Evolutionary conservation across 2,888 invertebrate species (phyloP), one percentile per base, ranked within the genome.

Genomic region (Ochropleura leucogaster): DNA sequence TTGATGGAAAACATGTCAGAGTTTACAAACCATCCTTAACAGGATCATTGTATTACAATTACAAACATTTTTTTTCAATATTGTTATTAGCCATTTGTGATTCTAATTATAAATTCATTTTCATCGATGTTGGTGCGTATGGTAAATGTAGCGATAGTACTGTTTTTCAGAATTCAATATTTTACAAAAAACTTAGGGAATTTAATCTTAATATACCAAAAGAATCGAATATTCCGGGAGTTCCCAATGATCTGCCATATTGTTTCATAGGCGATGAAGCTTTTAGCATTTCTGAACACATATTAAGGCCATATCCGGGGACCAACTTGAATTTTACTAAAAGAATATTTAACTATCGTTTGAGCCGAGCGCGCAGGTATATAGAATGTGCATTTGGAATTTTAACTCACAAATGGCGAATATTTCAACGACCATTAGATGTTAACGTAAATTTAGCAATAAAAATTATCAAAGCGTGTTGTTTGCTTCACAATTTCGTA

Each of bases 341-440:
- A 74, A 74, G 69, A 74, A 65, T 74, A 69, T 74, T 74, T 69
- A 69, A 74, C 65, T 74, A 74, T 69, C 69, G 77, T 59, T n/a
- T 72, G 72, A 72, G 68, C 60, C 68, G 72, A 65, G 72, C 77
- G 20, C 67, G 72, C 7, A 72, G 77, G 47, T 77, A 73, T 51
- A 65, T 77, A 65, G 77, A 77, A 73, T 77, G 73, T 67, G 49
- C 73, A 49, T 77, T 73, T 66, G 77, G 77, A 51, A 77, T 77
- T 67, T 62, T 77, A 49, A 47, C 70, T 49, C 64, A 74, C 60
- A 77, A 77, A 68, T 77, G 73, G 73, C 49, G 77, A 74, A 74
- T 77, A 68, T 72, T 72, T 65, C 79, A 79, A 70, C 66, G 60
- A 66, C 72, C 72, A 66, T 20, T 72, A 64, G 59, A 76, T 76